phyloP scores from a whole-genome alignment of 2,113 vertebrate species.

The Syngnathus scovelli region DNA sequence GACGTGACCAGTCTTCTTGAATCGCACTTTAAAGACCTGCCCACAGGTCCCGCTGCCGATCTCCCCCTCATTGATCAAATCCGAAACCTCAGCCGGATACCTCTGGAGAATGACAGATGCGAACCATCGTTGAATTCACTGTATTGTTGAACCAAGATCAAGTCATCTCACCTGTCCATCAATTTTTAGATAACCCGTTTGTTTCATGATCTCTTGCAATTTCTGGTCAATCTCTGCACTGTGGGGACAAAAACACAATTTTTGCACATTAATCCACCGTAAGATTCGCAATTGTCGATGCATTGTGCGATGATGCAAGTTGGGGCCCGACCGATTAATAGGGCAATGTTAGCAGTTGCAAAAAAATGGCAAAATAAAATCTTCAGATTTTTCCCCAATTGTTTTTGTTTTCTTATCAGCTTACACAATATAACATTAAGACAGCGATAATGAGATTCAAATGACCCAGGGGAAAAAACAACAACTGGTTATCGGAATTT shows the following conservation, averaged over 20 bases:
- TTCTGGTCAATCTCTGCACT: constrained; percentile 95
- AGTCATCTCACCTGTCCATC: constrained; percentile 83
- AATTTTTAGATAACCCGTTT: constrained; percentile 89
- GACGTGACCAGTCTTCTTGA: constrained; percentile 84
- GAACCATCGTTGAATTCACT: too few relatives aligned
- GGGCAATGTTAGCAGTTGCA: too few relatives aligned
- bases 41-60: constrained; percentile 95
- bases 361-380: too few relatives aligned
- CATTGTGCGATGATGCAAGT: not conserved
- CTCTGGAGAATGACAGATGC: constrained; percentile 61
- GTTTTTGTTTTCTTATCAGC: too few relatives aligned
- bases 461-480: too few relatives aligned
- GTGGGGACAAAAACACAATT: constrained; percentile 14
- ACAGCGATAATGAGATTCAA: too few relatives aligned
- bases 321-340: too few relatives aligned
- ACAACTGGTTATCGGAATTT: too few relatives aligned
- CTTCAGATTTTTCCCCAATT: too few relatives aligned
- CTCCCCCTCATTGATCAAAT: constrained; percentile 87
- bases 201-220: constrained; percentile 93
- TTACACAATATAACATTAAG: too few relatives aligned
- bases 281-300: not conserved
- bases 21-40: constrained; percentile 92
- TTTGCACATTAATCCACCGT: not conserved
- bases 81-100: constrained; percentile 87
- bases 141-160: too few relatives aligned